These are phyloP conservation scores for Drosophila tsacasi DNA, from an alignment of 1,140 invertebrate genomes.

Conservation along the genomic window DNA sequence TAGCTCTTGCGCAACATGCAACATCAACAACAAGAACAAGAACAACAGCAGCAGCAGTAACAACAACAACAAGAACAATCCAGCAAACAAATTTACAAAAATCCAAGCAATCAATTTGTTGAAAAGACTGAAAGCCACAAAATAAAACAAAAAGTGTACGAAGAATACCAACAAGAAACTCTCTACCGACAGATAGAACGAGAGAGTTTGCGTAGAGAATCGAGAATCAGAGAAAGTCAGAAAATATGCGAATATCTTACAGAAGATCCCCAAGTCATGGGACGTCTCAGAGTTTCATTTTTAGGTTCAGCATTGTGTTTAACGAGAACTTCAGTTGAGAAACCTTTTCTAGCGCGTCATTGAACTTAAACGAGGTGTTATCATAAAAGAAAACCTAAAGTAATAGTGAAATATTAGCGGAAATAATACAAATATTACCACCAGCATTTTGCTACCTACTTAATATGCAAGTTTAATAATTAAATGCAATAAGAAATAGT, in stretches of 20 bases:
- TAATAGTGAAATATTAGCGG: conserved; percentile 74
- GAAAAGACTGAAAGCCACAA: conserved; percentile 67
- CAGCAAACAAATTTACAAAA: conserved; percentile 79
- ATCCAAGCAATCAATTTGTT: conserved; percentile 80
- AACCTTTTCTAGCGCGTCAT: conserved; percentile 60
- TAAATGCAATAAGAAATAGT: conserved; percentile 47
- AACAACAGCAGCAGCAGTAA: conserved; percentile 29
- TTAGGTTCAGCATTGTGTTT: conserved; percentile 30
- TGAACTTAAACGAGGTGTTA: conserved; percentile 24
- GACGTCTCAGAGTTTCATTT: conserved; percentile 32
- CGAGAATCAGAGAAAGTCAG: conserved; percentile 26
- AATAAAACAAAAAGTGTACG: conserved; percentile 29
- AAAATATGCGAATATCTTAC: conserved; percentile 1
- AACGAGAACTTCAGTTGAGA: conserved; percentile 15
- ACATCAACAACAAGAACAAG: conserved; percentile 16
- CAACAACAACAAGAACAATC: conserved; percentile 72
- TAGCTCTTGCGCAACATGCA: conserved; percentile 37
- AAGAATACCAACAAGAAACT: conserved; percentile 23
- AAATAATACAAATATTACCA: conserved; percentile 77
- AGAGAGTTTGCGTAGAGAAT: conserved; percentile 48
- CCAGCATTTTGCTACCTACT: conserved; percentile 77
- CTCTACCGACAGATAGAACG: conserved; percentile 16
- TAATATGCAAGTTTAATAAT: conserved; percentile 68
- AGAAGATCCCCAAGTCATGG: conserved; percentile 42
- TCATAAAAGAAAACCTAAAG: conserved; percentile 42